These are phyloP conservation scores for Drosophila athabasca DNA, from an alignment of 1,140 invertebrate species.

Conservation along the genomic window DNA sequence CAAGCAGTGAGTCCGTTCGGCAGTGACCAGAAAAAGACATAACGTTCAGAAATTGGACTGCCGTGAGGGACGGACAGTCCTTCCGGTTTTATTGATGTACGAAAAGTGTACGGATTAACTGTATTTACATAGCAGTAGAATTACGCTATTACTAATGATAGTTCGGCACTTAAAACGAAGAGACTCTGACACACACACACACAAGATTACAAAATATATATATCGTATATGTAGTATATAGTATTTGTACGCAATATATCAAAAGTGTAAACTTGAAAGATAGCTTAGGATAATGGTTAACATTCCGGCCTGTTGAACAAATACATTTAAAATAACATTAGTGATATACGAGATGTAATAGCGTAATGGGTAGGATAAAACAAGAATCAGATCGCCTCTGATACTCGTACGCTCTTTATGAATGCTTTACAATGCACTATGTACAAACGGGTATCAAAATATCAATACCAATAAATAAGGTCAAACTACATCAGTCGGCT, in stretches of 20 bases:
- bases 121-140: constrained; percentile 51
- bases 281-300: constrained; percentile 36
- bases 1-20: not conserved
- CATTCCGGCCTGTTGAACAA: constrained; percentile 9
- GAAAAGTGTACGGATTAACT: constrained; percentile 56
- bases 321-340: constrained; percentile 45
- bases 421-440: constrained; percentile 44
- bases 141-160: constrained; percentile 53
- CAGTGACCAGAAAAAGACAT: no score
- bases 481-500: constrained; percentile 33
- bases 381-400: constrained; percentile 50
- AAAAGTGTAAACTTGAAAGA: constrained; percentile 48
- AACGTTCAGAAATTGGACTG: constrained; percentile 18
- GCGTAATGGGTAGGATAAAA: constrained; percentile 26
- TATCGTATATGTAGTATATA: constrained; percentile 36
- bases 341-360: constrained; percentile 17
- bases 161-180: constrained; percentile 78
- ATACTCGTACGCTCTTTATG: constrained; percentile 44
- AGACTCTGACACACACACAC: constrained; percentile 60
- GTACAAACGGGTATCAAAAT: constrained; percentile 38
- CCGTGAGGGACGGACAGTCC: constrained; percentile 17
- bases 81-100: constrained; percentile 45
- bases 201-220: constrained; percentile 58
- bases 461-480: constrained; percentile 29
- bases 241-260: constrained; percentile 42